Percentiles rank a stretch among this genome's conserved stretches.
Conservation (phyloP, 2,888 invertebrate species). For the Aethes cnicana region DNA sequence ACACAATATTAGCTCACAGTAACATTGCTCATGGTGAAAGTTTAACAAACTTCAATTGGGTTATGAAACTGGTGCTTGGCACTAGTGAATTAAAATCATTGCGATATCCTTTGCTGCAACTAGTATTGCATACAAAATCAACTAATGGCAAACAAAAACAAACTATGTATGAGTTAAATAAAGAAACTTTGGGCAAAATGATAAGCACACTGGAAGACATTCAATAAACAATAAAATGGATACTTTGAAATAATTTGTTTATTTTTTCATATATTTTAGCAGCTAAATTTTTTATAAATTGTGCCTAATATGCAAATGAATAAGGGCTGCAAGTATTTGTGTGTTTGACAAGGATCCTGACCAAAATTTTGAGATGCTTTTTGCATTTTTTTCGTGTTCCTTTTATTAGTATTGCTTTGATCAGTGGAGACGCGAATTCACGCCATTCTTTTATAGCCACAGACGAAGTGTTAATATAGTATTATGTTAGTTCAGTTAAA, state of each 20-base stretch:
- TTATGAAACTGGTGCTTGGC: conserved; percentile 57
- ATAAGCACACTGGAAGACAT: conserved; percentile 53
- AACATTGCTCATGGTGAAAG: conserved; percentile 54
- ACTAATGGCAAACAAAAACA: conserved; percentile 41
- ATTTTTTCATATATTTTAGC: background rate
- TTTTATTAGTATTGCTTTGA: no score
- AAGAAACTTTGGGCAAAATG: conserved; percentile 52
- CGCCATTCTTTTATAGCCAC: no score
- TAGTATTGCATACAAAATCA: conserved; percentile 48
- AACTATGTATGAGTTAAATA: conserved; percentile 55
- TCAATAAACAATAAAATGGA: conserved; percentile 5
- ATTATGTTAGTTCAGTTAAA: no score
- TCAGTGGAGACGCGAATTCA: no score
- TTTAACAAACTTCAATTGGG: conserved; percentile 56
- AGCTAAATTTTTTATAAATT: no score
- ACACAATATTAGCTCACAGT: conserved; percentile 45
- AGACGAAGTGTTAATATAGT: no score
- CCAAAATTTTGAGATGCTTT: background rate
- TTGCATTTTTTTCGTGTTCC: background rate
- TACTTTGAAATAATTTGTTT: background rate
- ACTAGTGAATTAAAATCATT: conserved; percentile 60
- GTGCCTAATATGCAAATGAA: no score
- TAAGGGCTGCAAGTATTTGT: no score
- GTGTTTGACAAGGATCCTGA: no score
- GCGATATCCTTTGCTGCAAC: conserved; percentile 56